Conservation (phyloP, 2,888 invertebrate genomes). For the Patella pellucida region DNA sequence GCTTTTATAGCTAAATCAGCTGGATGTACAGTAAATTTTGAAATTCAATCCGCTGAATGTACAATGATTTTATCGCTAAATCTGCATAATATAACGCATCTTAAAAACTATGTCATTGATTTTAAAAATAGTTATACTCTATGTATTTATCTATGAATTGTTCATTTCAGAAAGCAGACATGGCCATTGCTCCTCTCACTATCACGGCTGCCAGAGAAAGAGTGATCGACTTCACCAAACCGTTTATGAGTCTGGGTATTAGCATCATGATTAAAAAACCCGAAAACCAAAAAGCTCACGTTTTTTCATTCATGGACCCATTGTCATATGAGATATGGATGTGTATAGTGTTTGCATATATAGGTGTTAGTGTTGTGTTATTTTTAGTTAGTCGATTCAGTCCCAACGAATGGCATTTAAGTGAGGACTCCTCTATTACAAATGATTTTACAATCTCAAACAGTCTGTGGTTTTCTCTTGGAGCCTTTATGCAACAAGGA, state of each 20-base stretch:
- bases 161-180: conserved; percentile 82
- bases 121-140: too few species aligned
- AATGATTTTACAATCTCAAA: conserved; percentile 89
- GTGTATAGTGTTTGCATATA: conserved; percentile 87
- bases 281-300: conserved; percentile 90
- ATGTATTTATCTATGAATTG: too few species aligned
- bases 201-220: conserved; percentile 92
- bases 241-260: conserved; percentile 95
- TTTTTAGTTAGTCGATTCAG: conserved; percentile 98
- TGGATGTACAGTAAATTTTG: too few species aligned
- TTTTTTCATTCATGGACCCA: conserved; percentile 98
- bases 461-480: conserved; percentile 97
- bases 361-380: conserved; percentile 97
- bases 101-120: too few species aligned
- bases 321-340: conserved; percentile 98
- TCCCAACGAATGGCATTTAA: conserved; percentile 90
- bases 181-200: conserved; percentile 94
- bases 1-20: too few species aligned
- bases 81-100: too few species aligned
- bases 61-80: too few species aligned
- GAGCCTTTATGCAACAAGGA: conserved; percentile 99
- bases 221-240: conserved; percentile 97
- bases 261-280: conserved; percentile 96
- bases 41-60: too few species aligned
- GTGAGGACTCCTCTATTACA: conserved; percentile 54